Evolutionary conservation across 1,140 invertebrate species (phyloP).

Genomic region (Drosophila aff.): DNA sequence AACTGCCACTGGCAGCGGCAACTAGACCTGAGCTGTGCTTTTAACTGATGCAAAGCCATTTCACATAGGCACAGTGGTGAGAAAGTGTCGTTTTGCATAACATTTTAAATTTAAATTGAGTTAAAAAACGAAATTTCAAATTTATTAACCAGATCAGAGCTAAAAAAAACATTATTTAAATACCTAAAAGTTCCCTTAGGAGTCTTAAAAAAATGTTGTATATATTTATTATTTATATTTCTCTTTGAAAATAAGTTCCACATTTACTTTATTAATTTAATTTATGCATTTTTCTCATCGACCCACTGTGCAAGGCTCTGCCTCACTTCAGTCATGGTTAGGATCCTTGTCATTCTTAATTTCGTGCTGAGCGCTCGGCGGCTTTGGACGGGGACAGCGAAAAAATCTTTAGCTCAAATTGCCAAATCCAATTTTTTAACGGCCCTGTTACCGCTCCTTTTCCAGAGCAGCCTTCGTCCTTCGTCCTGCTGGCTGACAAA

Average conservation of each 20-base stretch:
- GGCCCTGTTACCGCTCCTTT: slow-evolving; percentile 7
- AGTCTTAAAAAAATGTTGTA: neutral
- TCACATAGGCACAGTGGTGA: slow-evolving; percentile 38
- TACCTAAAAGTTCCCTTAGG: too few relatives aligned
- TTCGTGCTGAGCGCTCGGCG: slow-evolving; percentile 36
- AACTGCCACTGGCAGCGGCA: slow-evolving; percentile 38
- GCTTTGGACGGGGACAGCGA: slow-evolving; percentile 21
- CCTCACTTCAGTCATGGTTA: slow-evolving; percentile 35
- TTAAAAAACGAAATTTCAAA: neutral
- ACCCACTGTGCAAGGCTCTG: slow-evolving; percentile 43
- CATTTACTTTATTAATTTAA: neutral
- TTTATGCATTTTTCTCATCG: neutral
- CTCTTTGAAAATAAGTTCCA: neutral
- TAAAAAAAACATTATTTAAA: too few relatives aligned
- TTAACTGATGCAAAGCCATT: slow-evolving; percentile 32
- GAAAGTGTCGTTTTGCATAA: fast-evolving
- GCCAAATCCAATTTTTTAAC: slow-evolving; percentile 72
- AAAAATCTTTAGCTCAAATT: slow-evolving; percentile 78
- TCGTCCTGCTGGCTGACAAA: slow-evolving; percentile 58
- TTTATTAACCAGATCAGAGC: too few relatives aligned
- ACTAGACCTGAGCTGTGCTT: slow-evolving; percentile 19
- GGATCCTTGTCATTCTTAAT: slow-evolving; percentile 78
- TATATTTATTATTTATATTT: neutral
- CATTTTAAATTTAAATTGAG: neutral
- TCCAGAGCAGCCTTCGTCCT: slow-evolving; percentile 6